Conservation (phyloP, 2,888 invertebrate species). For the Aelia acuminata region DNA sequence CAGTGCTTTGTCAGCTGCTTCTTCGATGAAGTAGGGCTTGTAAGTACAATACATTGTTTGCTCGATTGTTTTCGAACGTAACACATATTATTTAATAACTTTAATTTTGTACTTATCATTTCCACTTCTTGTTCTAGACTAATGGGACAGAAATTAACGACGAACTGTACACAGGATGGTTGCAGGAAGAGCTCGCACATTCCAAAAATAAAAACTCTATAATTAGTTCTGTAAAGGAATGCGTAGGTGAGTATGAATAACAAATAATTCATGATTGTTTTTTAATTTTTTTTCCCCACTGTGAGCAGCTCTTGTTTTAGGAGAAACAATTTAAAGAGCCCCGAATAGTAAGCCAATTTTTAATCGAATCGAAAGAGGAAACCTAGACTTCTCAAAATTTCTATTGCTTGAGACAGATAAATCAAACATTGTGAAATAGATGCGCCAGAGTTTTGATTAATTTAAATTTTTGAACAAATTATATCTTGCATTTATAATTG, state of each 20-base stretch:
- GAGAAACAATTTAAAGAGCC: no score
- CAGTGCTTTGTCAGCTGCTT: conserved; percentile 59
- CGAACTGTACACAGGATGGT: conserved; percentile 50
- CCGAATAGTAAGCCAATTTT: no score
- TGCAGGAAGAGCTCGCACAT: conserved; percentile 51
- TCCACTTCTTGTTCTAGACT: conserved; percentile 6
- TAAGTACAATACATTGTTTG: conserved; percentile 4
- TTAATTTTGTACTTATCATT: neutral
- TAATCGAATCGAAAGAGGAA: no score
- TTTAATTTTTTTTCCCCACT: no score
- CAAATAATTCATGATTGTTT: neutral
- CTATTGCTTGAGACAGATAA: no score
- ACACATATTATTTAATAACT: neutral
- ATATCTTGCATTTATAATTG: no score
- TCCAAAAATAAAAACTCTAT: conserved; percentile 42
- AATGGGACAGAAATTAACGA: conserved; percentile 55
- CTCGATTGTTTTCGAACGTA: neutral
- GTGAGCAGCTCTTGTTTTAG: no score
- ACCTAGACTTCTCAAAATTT: no score
- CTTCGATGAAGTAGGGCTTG: conserved; percentile 58
- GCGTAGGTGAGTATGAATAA: conserved; percentile 37
- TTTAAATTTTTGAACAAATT: no score
- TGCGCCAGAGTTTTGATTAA: no score
- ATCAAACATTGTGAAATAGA: no score
- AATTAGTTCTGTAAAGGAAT: conserved; percentile 38